Base-by-base conservation (phyloP, 1,140 invertebrate genomes). In the Drosophila suzukii region DNA sequence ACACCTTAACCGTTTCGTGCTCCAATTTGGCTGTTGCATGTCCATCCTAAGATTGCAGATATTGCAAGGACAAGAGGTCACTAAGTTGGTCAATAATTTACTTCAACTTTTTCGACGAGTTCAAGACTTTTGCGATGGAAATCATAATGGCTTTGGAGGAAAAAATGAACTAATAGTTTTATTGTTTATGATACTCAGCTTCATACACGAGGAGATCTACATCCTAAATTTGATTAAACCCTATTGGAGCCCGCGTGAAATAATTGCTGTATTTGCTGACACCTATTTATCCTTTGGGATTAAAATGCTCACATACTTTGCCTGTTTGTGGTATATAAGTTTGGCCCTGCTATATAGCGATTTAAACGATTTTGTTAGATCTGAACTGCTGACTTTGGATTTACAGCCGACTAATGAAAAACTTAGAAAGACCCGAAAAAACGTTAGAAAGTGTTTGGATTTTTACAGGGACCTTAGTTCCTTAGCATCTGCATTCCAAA, bases 381-480 rank as follows among this genome's bases (percentile, higher is more conserved):
- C 12, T 0, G 49, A 78, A 38, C 39, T 82, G 2, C 8, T 15
- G 4, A 0, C 0, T 0, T 4, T 78, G 8, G 24, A 51, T 0
- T 6, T 20, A 51, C 46, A 50, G 11, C 43, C 34, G 2, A 55
- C 6, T 43, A 47, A 59, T 0, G 7, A 15, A 2, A 41, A 50
- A 7, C 13, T 54, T 2, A 60, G 15, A 10, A 20, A 13, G 0
- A 51, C 49, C 13, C 41, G 12, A 0, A 3, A 32, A 3, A 44
- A 12, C 1, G 20, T 83, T 27, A 38, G 63, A 6, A 73, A 72
- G 38, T 72, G 65, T 36, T 11, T 82, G 13, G 15, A 49, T 6
- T 36, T 79, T 10, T 58, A 84, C 32, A 49, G 67, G 13, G 81
- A 72, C 3, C 59, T 82, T 6, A 58, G 65, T 4, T 41, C 53